Percentiles rank a stretch among this genome's conserved stretches.
phyloP scores from a whole-genome alignment of 2,888 invertebrate species.

The Euproctis similis region DNA sequence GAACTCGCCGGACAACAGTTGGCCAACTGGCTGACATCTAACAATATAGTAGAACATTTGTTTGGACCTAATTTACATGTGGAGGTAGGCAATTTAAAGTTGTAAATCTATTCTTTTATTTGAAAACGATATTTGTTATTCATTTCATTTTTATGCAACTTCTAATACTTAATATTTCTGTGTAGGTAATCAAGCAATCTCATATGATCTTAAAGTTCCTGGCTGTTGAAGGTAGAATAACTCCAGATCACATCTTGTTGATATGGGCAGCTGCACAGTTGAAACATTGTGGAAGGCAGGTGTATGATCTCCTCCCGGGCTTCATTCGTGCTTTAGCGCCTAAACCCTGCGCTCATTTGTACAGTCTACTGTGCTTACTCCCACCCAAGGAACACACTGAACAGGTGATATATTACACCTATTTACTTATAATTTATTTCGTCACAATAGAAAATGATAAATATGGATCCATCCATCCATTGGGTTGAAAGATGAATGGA shows the following conservation, averaged over 20 bases:
- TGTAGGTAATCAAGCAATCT: constrained; percentile 92
- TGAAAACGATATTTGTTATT: too few relatives aligned
- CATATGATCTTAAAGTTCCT: constrained; percentile 94
- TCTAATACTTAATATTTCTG: too few relatives aligned
- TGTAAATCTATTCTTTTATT: too few relatives aligned
- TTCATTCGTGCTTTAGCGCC: constrained; percentile 93
- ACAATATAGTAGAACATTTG: constrained; percentile 93
- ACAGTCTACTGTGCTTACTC: constrained; percentile 88
- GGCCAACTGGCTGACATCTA: constrained; percentile 91
- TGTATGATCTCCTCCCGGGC: constrained; percentile 92
- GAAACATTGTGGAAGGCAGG: constrained; percentile 95
- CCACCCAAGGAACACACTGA: constrained; percentile 95
- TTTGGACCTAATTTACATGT: constrained; percentile 98
- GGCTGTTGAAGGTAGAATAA: constrained; percentile 93
- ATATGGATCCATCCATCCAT: too few relatives aligned
- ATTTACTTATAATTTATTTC: too few relatives aligned
- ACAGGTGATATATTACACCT: too few relatives aligned
- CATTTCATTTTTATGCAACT: too few relatives aligned
- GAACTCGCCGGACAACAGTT: constrained; percentile 89
- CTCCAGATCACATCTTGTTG: constrained; percentile 91
- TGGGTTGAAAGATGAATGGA: too few relatives aligned
- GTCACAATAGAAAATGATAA: too few relatives aligned
- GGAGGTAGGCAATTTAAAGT: constrained; percentile 77
- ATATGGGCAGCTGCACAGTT: constrained; percentile 97
- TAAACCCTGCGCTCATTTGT: constrained; percentile 90